These are phyloP conservation scores for Mormyrops boulengeri DNA, from an alignment of 2,797 vertebrate genomes.

Conservation along the genomic window DNA sequence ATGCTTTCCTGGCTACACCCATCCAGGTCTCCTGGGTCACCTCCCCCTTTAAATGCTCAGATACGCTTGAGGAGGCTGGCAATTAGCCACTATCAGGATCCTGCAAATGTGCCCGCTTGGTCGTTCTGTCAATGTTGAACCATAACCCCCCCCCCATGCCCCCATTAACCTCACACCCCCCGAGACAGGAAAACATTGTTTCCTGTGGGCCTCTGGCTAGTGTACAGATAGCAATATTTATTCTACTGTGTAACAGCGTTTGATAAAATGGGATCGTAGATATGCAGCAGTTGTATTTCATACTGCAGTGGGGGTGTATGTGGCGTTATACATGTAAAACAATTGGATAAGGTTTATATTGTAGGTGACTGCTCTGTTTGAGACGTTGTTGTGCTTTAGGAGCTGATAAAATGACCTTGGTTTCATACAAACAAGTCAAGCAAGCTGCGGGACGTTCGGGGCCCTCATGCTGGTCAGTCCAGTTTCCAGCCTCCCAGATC, in stretches of 20 bases:
- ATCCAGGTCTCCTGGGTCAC: neutral
- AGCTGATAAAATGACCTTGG: neutral
- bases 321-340: neutral
- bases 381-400: neutral
- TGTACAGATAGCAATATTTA: neutral
- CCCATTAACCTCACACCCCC: neutral
- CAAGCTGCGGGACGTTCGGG: neutral
- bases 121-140: neutral
- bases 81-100: neutral
- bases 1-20: conserved; percentile 8
- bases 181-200: neutral
- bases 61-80: neutral
- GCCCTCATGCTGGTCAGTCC: neutral
- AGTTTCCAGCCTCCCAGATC: neutral
- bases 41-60: neutral
- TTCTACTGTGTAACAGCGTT: neutral
- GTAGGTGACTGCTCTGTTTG: neutral
- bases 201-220: neutral
- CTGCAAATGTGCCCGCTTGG: neutral
- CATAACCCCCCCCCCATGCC: neutral
- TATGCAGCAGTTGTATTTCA: neutral
- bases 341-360: neutral
- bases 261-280: neutral
- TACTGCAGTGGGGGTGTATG: neutral
- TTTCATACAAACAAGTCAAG: neutral